Percentiles rank a stretch among this genome's conserved stretches.
phyloP scores from a whole-genome alignment of 2,113 vertebrate genomes.

The Naja naja region DNA sequence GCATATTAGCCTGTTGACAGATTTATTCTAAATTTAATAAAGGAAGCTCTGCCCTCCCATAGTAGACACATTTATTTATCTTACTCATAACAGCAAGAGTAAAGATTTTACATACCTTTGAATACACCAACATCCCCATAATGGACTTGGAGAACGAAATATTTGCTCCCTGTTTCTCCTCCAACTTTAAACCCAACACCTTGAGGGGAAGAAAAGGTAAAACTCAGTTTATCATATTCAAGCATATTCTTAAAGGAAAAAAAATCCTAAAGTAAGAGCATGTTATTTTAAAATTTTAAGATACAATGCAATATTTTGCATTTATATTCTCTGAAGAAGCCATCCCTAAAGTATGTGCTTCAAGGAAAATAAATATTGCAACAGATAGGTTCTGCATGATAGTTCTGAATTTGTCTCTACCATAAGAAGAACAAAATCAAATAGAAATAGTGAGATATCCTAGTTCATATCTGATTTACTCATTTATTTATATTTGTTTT shows the following conservation, averaged over 20 bases:
- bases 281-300: not conserved
- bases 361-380: not conserved
- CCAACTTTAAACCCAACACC: slow-evolving; percentile 97
- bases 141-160: slow-evolving; percentile 95
- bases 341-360: not conserved
- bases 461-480: not conserved
- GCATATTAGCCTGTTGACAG: not conserved
- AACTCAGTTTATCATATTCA: slow-evolving; percentile 35
- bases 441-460: not conserved
- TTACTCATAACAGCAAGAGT: not conserved
- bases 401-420: not conserved
- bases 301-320: not conserved
- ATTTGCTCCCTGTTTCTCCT: slow-evolving; percentile 79
- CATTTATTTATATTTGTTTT: not conserved
- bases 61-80: not conserved
- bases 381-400: not conserved
- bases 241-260: not conserved
- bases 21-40: not conserved
- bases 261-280: not conserved
- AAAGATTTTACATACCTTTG: slow-evolving; percentile 81
- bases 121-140: slow-evolving; percentile 89
- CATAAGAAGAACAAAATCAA: not conserved
- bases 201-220: slow-evolving; percentile 52
- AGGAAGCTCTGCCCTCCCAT: not conserved
- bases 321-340: not conserved